A percentile compares a stretch with the other conserved stretches of the same genome.
Conservation (phyloP, 2,888 invertebrate genomes). For the Drepanosiphum platanoidis region DNA sequence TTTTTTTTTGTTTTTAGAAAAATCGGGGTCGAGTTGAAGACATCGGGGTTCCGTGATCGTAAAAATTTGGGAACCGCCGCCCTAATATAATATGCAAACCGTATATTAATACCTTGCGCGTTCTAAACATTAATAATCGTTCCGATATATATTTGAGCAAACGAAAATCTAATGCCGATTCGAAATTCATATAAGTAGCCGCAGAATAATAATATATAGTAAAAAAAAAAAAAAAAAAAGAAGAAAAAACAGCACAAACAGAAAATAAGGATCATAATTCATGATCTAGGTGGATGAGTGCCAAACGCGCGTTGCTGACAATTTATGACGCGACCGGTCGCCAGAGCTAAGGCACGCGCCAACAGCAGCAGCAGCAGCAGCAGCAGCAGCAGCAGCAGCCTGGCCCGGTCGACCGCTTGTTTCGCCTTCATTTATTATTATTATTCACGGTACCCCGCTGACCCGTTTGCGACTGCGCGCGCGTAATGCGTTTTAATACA, state of each 20-base stretch:
- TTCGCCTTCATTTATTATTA: constrained; percentile 37
- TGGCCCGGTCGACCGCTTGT: constrained; percentile 17
- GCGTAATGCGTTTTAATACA: background rate
- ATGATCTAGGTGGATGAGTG: constrained; percentile 50
- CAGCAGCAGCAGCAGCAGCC: constrained; percentile 24
- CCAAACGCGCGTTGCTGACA: constrained; percentile 47
- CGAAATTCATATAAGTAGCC: background rate
- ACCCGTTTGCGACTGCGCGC: constrained; percentile 10
- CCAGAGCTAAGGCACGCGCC: constrained; percentile 54
- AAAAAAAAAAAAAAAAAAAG: constrained; percentile 12
- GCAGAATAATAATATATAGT: too few species aligned
- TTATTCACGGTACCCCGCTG: constrained; percentile 11
- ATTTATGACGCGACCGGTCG: constrained; percentile 51
- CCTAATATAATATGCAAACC: too few species aligned
- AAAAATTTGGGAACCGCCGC: too few species aligned
- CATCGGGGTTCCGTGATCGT: too few species aligned
- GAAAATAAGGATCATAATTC: constrained; percentile 52
- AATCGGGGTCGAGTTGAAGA: too few species aligned
- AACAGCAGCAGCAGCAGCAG: constrained; percentile 37
- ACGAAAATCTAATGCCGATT: constrained; percentile 10
- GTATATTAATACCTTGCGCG: too few species aligned
- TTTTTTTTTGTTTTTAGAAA: too few species aligned
- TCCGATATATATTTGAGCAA: too few species aligned
- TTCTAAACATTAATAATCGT: too few species aligned
- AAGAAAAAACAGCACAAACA: background rate